phyloP scores from a whole-genome alignment of 2,888 invertebrate genomes.

The Perizoma affinitatum region DNA sequence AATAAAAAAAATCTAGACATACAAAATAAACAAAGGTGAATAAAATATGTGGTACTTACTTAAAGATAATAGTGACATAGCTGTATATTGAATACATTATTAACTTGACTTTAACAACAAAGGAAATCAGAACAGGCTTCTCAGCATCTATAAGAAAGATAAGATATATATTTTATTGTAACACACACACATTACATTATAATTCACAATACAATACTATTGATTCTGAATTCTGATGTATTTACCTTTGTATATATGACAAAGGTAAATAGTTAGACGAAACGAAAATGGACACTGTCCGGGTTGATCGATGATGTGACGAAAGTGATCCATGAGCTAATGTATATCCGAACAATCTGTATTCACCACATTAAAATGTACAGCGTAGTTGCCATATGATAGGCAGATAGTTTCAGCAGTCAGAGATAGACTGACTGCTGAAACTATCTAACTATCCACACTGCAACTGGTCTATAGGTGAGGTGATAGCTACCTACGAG shows the following conservation, averaged over 20 bases:
- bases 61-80: constrained; percentile 4
- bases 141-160: background rate
- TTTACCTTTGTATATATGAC: constrained; percentile 6
- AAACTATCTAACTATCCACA: too few species aligned
- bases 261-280: constrained; percentile 27
- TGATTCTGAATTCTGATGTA: constrained; percentile 7
- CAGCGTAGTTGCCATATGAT: constrained; percentile 22
- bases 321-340: constrained; percentile 50
- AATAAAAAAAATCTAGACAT: constrained; percentile 1
- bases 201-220: constrained; percentile 12
- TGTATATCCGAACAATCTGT: constrained; percentile 27
- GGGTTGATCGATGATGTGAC: constrained; percentile 51
- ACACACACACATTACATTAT: background rate
- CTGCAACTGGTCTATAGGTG: too few species aligned
- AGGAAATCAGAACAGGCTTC: constrained; percentile 10
- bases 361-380: background rate
- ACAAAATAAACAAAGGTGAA: constrained; percentile 3
- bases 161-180: constrained; percentile 3
- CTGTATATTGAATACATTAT: background rate
- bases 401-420: constrained; percentile 3
- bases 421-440: too few species aligned
- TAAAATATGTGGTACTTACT: background rate
- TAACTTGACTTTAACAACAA: constrained; percentile 1
- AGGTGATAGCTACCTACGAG: too few species aligned
- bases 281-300: constrained; percentile 31